Conservation (phyloP, 2,888 invertebrate genomes). For the Meghimatium bilineatum region DNA sequence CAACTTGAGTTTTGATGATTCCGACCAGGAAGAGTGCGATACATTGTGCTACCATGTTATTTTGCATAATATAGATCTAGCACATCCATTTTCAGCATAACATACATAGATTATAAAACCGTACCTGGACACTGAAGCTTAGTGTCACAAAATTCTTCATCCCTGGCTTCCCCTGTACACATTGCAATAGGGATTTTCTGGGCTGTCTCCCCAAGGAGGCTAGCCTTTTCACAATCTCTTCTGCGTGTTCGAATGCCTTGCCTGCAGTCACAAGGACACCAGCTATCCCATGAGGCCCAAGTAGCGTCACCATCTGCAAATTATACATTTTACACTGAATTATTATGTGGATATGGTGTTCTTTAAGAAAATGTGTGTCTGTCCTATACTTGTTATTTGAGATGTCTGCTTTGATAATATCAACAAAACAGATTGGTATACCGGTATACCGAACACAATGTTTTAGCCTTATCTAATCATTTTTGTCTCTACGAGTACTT, state of each 20-base stretch:
- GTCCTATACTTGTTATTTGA: too few species aligned
- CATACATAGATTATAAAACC: background rate
- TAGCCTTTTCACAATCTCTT: constrained; percentile 19
- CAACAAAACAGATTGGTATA: too few species aligned
- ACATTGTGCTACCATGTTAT: background rate
- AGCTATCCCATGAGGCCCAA: constrained; percentile 35
- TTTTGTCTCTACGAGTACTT: too few species aligned
- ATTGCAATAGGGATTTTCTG: constrained; percentile 6
- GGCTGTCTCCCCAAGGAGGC: background rate
- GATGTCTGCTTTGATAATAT: too few species aligned
- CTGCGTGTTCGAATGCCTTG: constrained; percentile 19
- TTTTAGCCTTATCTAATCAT: too few species aligned
- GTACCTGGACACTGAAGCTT: constrained; percentile 37
- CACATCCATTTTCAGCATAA: background rate
- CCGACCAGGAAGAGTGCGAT: too few species aligned
- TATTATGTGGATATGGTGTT: too few species aligned
- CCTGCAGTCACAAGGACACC: constrained; percentile 49
- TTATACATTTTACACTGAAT: too few species aligned
- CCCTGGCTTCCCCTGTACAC: constrained; percentile 25
- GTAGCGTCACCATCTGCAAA: background rate
- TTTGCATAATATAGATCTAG: background rate
- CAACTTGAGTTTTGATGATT: too few species aligned
- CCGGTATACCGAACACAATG: too few species aligned
- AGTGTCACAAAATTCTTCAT: constrained; percentile 44
- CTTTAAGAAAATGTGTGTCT: too few species aligned